These are phyloP conservation scores for Channa maculata DNA, from an alignment of 2,113 vertebrate genomes.

Conservation along the genomic window DNA sequence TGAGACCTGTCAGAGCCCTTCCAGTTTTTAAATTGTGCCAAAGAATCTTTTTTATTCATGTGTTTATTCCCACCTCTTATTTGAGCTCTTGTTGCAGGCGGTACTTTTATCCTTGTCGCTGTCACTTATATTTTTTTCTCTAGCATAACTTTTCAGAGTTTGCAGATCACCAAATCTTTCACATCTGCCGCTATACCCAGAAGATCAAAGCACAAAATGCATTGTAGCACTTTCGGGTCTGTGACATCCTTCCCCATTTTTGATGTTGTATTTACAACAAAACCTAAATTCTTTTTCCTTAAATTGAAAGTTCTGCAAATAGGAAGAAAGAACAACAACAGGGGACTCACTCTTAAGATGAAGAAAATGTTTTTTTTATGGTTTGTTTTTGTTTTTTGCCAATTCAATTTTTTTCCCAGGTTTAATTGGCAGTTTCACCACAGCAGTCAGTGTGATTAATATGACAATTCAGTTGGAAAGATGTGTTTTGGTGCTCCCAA, in stretches of 20 bases:
- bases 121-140: constrained; percentile 60
- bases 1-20: constrained; percentile 45
- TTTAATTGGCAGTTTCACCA: constrained; percentile 70
- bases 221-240: constrained; percentile 47
- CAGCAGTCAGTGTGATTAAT: constrained; percentile 64
- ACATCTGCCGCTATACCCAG: constrained; percentile 22
- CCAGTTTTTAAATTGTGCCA: constrained; percentile 50
- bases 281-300: constrained; percentile 4
- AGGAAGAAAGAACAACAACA: constrained; percentile 19
- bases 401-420: constrained; percentile 62
- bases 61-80: constrained; percentile 57
- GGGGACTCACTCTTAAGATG: constrained; percentile 15
- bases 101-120: constrained; percentile 72
- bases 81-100: constrained; percentile 64
- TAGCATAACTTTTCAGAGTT: constrained; percentile 59
- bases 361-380: background rate
- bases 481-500: constrained; percentile 61
- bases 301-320: constrained; percentile 45
- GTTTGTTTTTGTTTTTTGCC: constrained; percentile 27
- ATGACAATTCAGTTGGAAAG: constrained; percentile 62
- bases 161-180: constrained; percentile 59
- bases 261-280: constrained; percentile 55
- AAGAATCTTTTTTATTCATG: constrained; percentile 42
- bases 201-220: constrained; percentile 67
- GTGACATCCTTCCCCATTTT: constrained; percentile 48